phyloP scores from a whole-genome alignment of 1,140 invertebrate species.

The Trichonephila inaurata region DNA sequence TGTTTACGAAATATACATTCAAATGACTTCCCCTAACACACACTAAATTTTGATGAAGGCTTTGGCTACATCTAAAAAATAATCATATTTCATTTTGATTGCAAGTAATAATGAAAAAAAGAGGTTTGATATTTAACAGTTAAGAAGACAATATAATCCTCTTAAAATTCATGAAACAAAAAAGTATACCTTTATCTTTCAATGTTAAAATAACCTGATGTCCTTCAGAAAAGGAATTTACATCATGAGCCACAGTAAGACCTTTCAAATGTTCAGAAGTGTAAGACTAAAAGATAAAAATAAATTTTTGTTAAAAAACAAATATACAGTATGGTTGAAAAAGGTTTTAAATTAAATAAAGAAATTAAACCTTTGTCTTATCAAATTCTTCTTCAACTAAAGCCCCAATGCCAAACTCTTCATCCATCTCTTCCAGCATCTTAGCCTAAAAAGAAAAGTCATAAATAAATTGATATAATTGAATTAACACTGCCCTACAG shows the following conservation, averaged over 20 bases:
- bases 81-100: too few relatives aligned
- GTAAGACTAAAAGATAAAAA: constrained; percentile 83
- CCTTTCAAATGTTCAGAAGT: constrained; percentile 88
- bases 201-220: constrained; percentile 93
- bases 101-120: too few relatives aligned
- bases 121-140: too few relatives aligned
- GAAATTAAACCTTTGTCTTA: constrained; percentile 82
- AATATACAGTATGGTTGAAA: not conserved
- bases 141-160: too few relatives aligned
- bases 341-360: not conserved
- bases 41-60: too few relatives aligned
- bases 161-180: too few relatives aligned
- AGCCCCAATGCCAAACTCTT: constrained; percentile 93
- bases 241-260: constrained; percentile 92
- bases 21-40: too few relatives aligned
- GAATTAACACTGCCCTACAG: too few relatives aligned
- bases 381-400: constrained; percentile 90
- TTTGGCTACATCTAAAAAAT: too few relatives aligned
- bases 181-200: constrained; percentile 88
- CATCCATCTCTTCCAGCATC: constrained; percentile 96
- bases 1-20: too few relatives aligned
- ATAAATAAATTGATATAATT: too few relatives aligned
- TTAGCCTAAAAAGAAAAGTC: constrained; percentile 86
- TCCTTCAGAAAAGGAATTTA: constrained; percentile 90
- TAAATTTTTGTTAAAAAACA: not conserved